Base-by-base conservation (phyloP, 2,113 vertebrate genomes). In the Mormyrus iriodes region DNA sequence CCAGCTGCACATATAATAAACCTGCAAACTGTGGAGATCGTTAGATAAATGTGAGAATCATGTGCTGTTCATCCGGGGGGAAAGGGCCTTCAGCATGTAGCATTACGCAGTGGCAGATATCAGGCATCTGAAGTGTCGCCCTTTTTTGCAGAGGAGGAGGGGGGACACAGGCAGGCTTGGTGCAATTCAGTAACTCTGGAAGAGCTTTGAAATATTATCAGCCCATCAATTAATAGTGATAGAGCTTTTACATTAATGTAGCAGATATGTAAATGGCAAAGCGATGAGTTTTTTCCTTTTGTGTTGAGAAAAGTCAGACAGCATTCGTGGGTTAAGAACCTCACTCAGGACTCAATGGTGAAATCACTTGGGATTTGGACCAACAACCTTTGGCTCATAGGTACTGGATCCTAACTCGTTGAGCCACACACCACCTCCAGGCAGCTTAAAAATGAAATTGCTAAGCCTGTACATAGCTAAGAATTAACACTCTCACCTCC, bases 401-500 rank as follows among this genome's bases (percentile, higher is more conserved):
- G 39, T 0, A 8, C 7, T 8, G 2, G 17, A 42, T n/a, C 8
- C 9, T 4, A 48, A 85, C 19, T 49, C 27, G n/a, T 3, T 48
- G 12, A 85, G 0, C 17, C 39, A 42, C 5, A 2, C 42, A 39
- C 15, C 17, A n/a, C 46, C 46, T 13, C 1, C 7, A 10, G 17
- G 9, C 52, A 53, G 15, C 3, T 19, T 9, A 9, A 53, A 19
- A 53, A 53, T 53, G 6, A 19, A 53, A 13, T 53, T 19, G 6
- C 17, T 53, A 53, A 53, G 24, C 21, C 52, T 58, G 6, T 19
- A 42, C 31, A 5, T 42, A 6, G 31, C 73, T 76, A 76, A 0
- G 1, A 39, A 19, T 17, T 15, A 35, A 17, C 4, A 0, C 15
- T 42, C 94, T 92, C 93, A 99, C 98, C 98, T 95, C 97, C 96